Evolutionary conservation across 2,113 vertebrate genomes (phyloP), one percentile per base, ranked within the genome.

Genomic region (Fulica atra): DNA sequence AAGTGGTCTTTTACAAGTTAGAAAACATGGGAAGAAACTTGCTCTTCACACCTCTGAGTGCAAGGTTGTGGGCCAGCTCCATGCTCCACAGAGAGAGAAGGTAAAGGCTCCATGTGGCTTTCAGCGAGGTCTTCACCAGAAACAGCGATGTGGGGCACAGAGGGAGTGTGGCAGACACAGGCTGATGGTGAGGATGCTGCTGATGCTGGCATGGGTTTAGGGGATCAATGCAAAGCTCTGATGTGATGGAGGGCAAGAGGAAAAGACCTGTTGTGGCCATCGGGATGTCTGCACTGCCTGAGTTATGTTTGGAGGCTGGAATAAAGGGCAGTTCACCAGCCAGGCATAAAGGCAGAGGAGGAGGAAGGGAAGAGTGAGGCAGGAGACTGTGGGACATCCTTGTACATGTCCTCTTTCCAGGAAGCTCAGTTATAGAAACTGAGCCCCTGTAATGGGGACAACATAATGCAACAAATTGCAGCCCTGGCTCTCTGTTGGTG

Each of bases 211-310:
- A 8, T 9, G 20, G 13, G 24, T 14, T 38, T 33, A 12, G 13
- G 23, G 31, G 53, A 60, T 26, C 4, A 54, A 71, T 71, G 8
- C 13, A 65, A 25, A 1, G 16, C 19, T 71, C 50, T 64, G 69
- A 53, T 16, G 19, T 16, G n/a, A 70, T 25, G 15, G 19, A 50
- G 18, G 3, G 15, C 23, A 50, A 16, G 16, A 54, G 26, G 7
- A 72, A 13, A 33, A 11, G 35, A 73, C 18, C 48, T 48, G 21
- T 26, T 50, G 38, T 23, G 23, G 60, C 23, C 1, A 1, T 15
- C 4, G 4, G 48, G 40, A 51, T 0, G 0, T 23, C 46, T 48
- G 64, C 24, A 16, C 28, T 2, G 10, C 11, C 18, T 1, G 0
- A 20, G 54, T 20, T 21, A 2, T 28, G 33, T 25, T 68, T 2